Evolutionary conservation across 2,113 vertebrate genomes (phyloP).

Genomic region (Onychostoma macrolepis): DNA sequence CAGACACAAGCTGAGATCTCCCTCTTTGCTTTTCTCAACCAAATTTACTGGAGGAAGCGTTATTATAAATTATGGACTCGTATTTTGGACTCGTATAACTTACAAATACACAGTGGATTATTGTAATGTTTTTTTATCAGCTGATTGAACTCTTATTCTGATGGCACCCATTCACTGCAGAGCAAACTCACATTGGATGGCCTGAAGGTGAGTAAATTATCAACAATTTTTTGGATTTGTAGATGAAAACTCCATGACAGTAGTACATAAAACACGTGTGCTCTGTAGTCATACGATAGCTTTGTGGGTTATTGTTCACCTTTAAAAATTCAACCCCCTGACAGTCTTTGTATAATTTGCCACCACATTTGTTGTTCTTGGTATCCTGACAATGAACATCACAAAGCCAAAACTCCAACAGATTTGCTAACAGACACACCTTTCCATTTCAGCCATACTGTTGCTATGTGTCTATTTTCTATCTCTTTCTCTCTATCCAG

Average conservation of each 20-base stretch:
- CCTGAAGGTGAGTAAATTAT: neutral
- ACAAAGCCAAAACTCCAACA: conserved; percentile 7
- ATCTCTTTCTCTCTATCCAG: conserved; percentile 33
- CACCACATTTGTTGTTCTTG: neutral
- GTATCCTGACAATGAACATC: neutral
- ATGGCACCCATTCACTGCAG: too few species aligned
- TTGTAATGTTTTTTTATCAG: neutral
- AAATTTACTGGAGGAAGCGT: neutral
- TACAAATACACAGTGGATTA: neutral
- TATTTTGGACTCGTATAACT: neutral
- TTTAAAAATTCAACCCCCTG: neutral
- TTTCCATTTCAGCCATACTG: conserved; percentile 23
- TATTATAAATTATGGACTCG: too few species aligned
- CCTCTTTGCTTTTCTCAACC: conserved; percentile 32
- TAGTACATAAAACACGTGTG: neutral
- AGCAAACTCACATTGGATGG: neutral
- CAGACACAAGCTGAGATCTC: conserved; percentile 42
- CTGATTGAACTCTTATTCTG: too few species aligned
- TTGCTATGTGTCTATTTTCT: conserved; percentile 45
- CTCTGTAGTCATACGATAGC: neutral
- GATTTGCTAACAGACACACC: conserved; percentile 20
- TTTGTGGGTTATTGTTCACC: neutral
- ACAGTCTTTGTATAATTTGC: neutral
- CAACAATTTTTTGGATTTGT: neutral
- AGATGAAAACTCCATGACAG: neutral